Base-by-base conservation (phyloP, 2,113 vertebrate genomes). In the Blennius ocellaris region DNA sequence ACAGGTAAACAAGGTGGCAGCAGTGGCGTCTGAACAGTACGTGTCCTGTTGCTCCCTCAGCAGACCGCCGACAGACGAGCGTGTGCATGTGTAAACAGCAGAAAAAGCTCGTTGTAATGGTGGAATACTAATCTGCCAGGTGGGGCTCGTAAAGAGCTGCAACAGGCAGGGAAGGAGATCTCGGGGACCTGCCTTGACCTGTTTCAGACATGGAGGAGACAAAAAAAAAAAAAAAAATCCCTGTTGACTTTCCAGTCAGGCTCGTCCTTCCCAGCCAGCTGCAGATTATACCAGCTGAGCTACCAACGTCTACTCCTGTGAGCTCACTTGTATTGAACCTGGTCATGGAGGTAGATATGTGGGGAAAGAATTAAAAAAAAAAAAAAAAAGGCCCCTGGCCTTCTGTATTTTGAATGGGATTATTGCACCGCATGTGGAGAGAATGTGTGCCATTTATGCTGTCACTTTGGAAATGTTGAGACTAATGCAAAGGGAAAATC, bases 141-240 rank as follows among this genome's bases (percentile, higher is more conserved):
- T 93, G 92, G 87, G 89, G 91, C 89, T 84, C 69, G 45, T 92
- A 91, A 92, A 91, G 80, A 81, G 76, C 61, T 69, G 77, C 51
- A 38, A 48, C 36, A 30, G 84, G 78, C 82, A 85, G 86, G 78
- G 77, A 72, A 75, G 62, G 77, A 76, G 78, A 80, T 82, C 62
- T 77, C 78, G 82, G 81, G 81, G 86, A 91, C 90, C 88, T 93
- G 92, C 85, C 90, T 85, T 92, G 90, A 93, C 93, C 90, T 93
- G 93, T 90, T 90, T 90, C 72, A 86, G 85, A 90, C 86, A 85
- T 77, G 89, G 86, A 88, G 84, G 83, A 90, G 67, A 79, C 68
- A 65, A 50, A 82, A 81, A 81, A 54, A 71, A 80, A 83, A 77
- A 71, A 69, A 69, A 78, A 86, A 78, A 67, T 59, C 59, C 64